A percentile compares a stretch with the other conserved stretches of the same genome.
Conservation (phyloP, 2,888 invertebrate species). For the Balanococcus diminutus region DNA sequence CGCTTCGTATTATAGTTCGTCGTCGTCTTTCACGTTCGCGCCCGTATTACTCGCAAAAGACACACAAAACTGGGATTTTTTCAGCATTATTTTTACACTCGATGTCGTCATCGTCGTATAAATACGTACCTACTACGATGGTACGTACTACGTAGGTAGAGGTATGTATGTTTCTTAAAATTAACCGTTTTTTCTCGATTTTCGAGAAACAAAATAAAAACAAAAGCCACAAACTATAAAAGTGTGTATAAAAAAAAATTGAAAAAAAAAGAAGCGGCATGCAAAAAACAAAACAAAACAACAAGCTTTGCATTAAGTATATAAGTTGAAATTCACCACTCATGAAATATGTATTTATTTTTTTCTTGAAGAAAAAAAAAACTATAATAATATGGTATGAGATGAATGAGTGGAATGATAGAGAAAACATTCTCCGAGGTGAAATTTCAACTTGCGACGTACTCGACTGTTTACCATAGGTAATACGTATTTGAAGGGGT, state of each 20-base stretch:
- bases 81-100: not conserved
- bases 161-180: not conserved
- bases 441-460: slow-evolving; percentile 9
- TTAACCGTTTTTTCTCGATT: not conserved
- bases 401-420: not conserved
- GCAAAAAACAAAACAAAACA: not conserved
- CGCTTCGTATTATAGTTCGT: not conserved
- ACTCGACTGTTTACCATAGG: not conserved
- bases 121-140: not conserved
- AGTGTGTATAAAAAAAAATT: not conserved
- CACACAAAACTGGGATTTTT: not conserved
- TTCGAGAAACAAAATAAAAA: not conserved
- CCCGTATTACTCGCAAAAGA: not conserved
- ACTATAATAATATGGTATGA: not conserved
- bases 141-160: not conserved
- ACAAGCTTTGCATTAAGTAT: not conserved
- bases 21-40: not conserved
- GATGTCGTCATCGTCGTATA: not conserved
- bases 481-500: not conserved
- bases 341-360: slow-evolving; percentile 10
- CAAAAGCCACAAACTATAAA: not conserved
- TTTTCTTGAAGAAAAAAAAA: not conserved
- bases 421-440: not conserved
- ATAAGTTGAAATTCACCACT: not conserved
- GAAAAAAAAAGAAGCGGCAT: not conserved